Base-by-base conservation (phyloP, 2,888 invertebrate species). In the Epinotia demarniana region DNA sequence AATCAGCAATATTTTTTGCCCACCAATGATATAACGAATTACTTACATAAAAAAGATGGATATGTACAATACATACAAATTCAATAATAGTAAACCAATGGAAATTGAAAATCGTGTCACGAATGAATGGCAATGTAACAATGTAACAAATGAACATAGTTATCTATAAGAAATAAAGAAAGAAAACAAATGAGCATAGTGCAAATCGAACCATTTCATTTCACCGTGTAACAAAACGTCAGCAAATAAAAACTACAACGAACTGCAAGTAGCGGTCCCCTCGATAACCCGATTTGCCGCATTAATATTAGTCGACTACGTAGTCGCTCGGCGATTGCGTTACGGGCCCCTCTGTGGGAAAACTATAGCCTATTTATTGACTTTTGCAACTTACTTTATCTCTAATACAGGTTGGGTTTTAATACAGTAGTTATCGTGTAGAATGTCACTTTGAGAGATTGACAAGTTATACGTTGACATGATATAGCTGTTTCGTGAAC, bases 341-440 rank as follows among this genome's bases (percentile, higher is more conserved):
- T 68, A 68, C 13, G 18, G 67, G 39, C 19, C 39, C 27, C 49
- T 53, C 53, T 53, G 13, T 53, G 53, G 53, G 64, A 27, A 63
- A 68, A 68, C 67, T 68, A 68, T 43, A 33, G 67, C 66, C 27
- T 39, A 18, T 39, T 68, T 39, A 18, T 39, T 68, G 39, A 19
- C 57, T 57, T 68, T 39, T 57, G 12, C 11, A 1, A 23, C 63
- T 61, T 53, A 8, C 46, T 46, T n/a, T 53, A n/a, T n/a, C n/a
- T 16, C 16, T 3, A 53, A 8, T 53, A n/a, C 16, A 16, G 16
- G n/a, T n/a, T n/a, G n/a, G n/a, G n/a, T n/a, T n/a, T n/a, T n/a
- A n/a, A n/a, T n/a, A n/a, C 16, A 16, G 16, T 8, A 49, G 5
- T 16, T 49, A n/a, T 0, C 16, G 6, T 4, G 1, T 4, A 49